Evolutionary conservation across 2,888 invertebrate species (phyloP), one percentile per base, ranked within the genome.

Genomic region (Melinaea menophilus): DNA sequence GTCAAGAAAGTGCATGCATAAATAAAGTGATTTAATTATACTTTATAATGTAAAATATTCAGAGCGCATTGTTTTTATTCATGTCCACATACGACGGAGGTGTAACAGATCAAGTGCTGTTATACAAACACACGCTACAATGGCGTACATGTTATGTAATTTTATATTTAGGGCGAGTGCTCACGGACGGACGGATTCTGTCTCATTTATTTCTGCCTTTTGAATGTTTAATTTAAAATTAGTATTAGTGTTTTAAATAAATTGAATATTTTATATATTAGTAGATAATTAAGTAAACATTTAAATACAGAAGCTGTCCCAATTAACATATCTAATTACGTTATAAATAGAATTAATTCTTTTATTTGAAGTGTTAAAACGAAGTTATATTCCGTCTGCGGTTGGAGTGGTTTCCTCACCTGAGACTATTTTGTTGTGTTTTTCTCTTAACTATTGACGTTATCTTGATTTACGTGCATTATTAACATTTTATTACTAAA

Each of bases 391-490:
- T 54, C 61, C 45, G 48, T 33, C 56, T 61, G 41, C 55, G 56
- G 46, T 57, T 81, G 80, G 79, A 79, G 81, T 79, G 77, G 82
- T 87, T 84, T 81, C 83, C 79, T 79, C 82, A 82, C 80, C 79
- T 73, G 75, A 78, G 79, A 82, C 84, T 83, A 82, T 86, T 82
- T 81, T 80, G 82, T 84, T 79, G 81, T 83, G 78, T 84, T 81
- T 76, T 79, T 81, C 75, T 77, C 81, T 83, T 82, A 84, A 82
- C 84, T 85, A 82, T 85, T 83, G 87, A 87, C 85, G 82, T 84
- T 87, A 88, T 88, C 88, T 88, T 88, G 88, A 88, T 88, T 87
- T 88, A 88, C 82, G 79, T 77, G 77, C 81, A 85, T 87, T 86
- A 87, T 87, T 86, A 86, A 85, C 85, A 88, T 88, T 88, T 86